Base-by-base conservation (phyloP, 2,797 vertebrate species). In the Syndactyla subalaris region DNA sequence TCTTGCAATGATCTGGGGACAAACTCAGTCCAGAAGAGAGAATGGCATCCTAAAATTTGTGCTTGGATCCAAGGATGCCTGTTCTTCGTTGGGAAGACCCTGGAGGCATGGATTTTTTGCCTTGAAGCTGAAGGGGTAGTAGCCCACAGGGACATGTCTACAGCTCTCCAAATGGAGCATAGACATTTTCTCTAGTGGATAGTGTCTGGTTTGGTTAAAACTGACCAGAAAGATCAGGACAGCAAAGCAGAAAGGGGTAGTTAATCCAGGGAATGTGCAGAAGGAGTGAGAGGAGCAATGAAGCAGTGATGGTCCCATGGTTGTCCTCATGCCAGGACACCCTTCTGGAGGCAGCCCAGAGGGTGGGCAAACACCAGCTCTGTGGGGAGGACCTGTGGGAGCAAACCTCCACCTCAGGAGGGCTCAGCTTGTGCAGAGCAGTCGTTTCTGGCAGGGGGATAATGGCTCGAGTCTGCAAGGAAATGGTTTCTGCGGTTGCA, bases 401-500 rank as follows among this genome's bases (percentile, higher is more conserved):
- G 20, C 51, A 76, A 48, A 89, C 2, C 63, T 30, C 21, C 51
- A 6, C 32, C 78, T 72, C 27, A 4, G 27, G 63, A 80, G 73
- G 66, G 39, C 71, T 46, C 82, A 5, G 39, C 66, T 1, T 26
- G 55, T 30, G 51, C 92, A 27, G 1, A 45, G 45, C 62, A 59
- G 36, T 36, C 4, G 0, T 43, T 58, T 14, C 66, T 81, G 87
- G 34, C 1, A 1, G 49, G 54, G 75, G 29, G 23, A 55, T 51
- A 8, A 79, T 43, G 82, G 70, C 62, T 82, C 1, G 1, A 70
- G 70, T 13, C 63, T 89, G 92, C 34, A 9, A 95, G 96, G 89
- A 93, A 95, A 94, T 63, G 82, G 79, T 62, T 94, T 22, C 74
- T 92, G 94, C 1, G 95, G 92, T 92, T 67, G 73, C 48, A 86